Conservation (phyloP, 2,888 invertebrate genomes). For the Coronaproctus castanopsis region DNA sequence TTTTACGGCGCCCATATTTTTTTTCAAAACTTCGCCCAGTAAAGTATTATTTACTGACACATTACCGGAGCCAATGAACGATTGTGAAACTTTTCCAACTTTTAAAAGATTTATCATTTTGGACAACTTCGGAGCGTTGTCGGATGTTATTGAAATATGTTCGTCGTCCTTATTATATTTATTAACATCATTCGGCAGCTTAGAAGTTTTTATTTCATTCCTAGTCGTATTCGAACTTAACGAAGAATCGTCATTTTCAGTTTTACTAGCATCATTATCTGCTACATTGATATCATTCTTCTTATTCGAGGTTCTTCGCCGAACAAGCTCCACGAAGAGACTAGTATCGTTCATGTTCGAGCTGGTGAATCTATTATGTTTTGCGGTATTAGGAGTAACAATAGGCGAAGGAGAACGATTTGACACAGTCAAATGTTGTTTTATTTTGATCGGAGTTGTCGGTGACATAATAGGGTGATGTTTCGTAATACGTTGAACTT, state of each 20-base stretch:
- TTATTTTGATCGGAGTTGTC: not conserved
- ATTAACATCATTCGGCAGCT: not conserved
- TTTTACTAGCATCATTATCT: constrained; percentile 1
- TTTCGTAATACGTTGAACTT: not conserved
- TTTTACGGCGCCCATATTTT: constrained; percentile 1
- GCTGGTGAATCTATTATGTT: not conserved
- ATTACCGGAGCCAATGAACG: constrained; percentile 2
- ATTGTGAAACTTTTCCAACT: constrained; percentile 9
- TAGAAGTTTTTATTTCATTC: not conserved
- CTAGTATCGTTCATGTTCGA: constrained; percentile 13
- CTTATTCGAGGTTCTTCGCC: not conserved
- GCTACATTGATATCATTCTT: constrained; percentile 7
- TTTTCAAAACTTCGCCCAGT: constrained; percentile 9
- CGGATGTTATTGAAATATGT: not conserved
- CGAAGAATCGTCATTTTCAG: not conserved
- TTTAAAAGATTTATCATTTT: not conserved
- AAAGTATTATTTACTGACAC: constrained; percentile 4
- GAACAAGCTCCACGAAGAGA: constrained; percentile 8
- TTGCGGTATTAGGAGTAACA: not conserved
- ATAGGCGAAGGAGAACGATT: not conserved
- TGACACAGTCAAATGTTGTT: not conserved
- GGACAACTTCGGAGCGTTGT: constrained; percentile 2
- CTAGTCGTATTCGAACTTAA: not conserved
- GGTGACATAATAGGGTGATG: not conserved
- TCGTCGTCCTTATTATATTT: not conserved